A percentile compares a stretch with the other conserved stretches of the same genome.
Conservation (phyloP, 2,888 invertebrate genomes). For the Yponomeuta malinellus region DNA sequence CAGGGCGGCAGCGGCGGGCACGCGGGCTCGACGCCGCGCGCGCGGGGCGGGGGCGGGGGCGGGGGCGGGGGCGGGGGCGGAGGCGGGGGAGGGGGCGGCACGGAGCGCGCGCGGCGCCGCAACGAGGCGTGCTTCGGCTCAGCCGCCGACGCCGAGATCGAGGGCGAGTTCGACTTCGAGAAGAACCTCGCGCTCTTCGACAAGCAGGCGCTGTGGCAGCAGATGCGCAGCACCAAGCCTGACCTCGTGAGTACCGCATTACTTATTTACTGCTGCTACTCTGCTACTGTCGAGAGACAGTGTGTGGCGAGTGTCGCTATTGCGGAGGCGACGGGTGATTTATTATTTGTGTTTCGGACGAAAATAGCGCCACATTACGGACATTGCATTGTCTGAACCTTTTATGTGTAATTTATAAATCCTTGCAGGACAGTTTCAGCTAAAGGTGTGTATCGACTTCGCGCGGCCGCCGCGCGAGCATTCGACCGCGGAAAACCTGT, state of each 20-base stretch:
- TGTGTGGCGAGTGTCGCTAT: no score
- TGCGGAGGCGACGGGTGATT: no score
- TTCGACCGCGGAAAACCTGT: no score
- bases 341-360: no score
- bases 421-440: no score
- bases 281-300: no score
- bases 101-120: conserved; percentile 57
- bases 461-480: no score
- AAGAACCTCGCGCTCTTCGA: conserved; percentile 94
- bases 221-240: conserved; percentile 50
- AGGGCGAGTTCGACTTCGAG: conserved; percentile 94
- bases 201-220: conserved; percentile 74
- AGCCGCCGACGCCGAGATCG: conserved; percentile 75
- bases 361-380: no score
- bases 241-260: conserved; percentile 49
- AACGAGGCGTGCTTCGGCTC: conserved; percentile 89
- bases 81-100: conserved; percentile 33
- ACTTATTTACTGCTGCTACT: no score
- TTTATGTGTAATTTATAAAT: neutral
- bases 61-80: conserved; percentile 72
- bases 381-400: neutral
- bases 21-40: conserved; percentile 60
- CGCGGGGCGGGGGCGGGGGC: conserved; percentile 76
- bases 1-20: conserved; percentile 44
- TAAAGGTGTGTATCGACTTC: no score